Conservation (phyloP, 2,113 vertebrate genomes). For the Cyanoramphus novaezelandiae region DNA sequence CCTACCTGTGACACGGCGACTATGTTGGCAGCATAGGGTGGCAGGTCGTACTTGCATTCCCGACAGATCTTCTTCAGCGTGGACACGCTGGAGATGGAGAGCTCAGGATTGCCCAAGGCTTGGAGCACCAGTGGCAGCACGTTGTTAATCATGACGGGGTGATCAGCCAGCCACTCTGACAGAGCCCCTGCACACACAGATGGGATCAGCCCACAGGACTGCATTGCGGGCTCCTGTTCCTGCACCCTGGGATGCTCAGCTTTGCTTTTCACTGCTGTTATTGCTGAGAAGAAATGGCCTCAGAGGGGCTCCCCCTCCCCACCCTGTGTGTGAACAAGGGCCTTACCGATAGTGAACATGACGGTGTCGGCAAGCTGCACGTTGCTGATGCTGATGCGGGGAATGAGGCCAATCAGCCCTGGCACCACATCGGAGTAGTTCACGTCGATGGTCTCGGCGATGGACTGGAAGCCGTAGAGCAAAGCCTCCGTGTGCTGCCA, state of each 20-base stretch:
- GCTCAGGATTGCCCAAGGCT: conserved; percentile 94
- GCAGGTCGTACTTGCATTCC: conserved; percentile 97
- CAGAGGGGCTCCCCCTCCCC: not conserved
- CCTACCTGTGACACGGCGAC: conserved; percentile 96
- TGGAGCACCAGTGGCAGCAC: conserved; percentile 95
- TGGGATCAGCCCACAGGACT: not conserved
- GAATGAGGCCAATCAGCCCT: conserved; percentile 95
- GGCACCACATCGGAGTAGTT: conserved; percentile 99
- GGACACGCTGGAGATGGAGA: conserved; percentile 96
- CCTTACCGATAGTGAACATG: conserved; percentile 99
- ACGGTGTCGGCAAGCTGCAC: conserved; percentile 97
- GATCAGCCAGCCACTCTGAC: conserved; percentile 97
- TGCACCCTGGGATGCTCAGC: fast-evolving
- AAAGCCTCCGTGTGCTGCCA: conserved; percentile 94
- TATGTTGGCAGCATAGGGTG: conserved; percentile 94
- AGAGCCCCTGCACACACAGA: conserved; percentile 82
- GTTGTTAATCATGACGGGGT: conserved; percentile 98
- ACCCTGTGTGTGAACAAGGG: fast-evolving
- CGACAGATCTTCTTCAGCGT: conserved; percentile 98
- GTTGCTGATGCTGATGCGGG: conserved; percentile 96
- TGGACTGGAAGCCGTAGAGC: conserved; percentile 97
- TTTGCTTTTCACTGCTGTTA: not conserved
- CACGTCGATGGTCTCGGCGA: conserved; percentile 96
- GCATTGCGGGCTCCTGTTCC: not conserved
- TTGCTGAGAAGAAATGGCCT: not conserved